Conservation (phyloP, 2,888 invertebrate genomes). For the Prosapia bicincta region DNA sequence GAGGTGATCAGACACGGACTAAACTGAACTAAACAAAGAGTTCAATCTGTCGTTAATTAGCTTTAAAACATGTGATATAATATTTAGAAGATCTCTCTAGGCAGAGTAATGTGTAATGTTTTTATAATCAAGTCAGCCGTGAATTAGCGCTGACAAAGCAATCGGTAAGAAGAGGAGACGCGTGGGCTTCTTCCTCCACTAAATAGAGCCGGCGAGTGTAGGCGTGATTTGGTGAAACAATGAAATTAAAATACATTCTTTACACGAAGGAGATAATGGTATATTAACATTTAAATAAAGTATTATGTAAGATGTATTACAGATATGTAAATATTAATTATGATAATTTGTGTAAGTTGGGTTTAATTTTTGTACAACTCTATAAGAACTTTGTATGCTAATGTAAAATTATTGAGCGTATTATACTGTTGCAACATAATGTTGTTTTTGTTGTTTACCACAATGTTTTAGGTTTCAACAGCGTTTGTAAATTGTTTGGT, state of each 20-base stretch:
- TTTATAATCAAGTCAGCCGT: not conserved
- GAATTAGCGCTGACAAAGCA: no score
- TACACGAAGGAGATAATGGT: not conserved
- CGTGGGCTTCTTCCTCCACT: not conserved
- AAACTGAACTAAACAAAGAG: not conserved
- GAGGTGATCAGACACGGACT: not conserved
- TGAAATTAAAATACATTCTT: not conserved
- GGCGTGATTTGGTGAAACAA: not conserved
- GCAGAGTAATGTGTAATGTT: not conserved
- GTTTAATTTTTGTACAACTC: not conserved
- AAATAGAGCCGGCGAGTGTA: not conserved
- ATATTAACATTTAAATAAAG: not conserved
- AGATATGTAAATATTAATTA: not conserved
- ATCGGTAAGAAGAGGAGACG: not conserved
- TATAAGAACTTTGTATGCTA: not conserved
- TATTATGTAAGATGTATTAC: not conserved
- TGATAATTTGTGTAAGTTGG: no score
- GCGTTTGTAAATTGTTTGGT: no score
- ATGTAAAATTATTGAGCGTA: not conserved
- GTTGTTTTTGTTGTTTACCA: no score
- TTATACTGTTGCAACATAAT: no score
- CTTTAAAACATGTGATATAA: not conserved
- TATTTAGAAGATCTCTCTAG: not conserved
- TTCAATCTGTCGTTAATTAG: not conserved
- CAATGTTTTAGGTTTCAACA: no score